Conservation (phyloP, 35 echinoderm and acorn worm genomes). For the Apostichopus parvimensis region DNA sequence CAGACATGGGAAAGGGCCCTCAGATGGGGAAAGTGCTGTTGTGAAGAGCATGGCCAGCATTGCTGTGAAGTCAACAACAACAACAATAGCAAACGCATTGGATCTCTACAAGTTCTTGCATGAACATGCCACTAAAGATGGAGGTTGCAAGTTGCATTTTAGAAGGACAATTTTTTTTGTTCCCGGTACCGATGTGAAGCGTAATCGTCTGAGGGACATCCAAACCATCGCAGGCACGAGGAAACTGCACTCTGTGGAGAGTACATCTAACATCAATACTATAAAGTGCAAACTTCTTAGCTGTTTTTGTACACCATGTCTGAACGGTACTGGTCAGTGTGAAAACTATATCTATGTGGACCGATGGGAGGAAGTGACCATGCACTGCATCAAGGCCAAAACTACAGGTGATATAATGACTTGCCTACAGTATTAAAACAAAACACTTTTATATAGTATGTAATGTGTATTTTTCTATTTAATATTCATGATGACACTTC, state of each 20-base stretch:
- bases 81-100: conserved; percentile 27
- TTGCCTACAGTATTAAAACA: not conserved
- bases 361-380: not conserved
- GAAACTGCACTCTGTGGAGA: conserved; percentile 12
- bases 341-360: conserved; percentile 14
- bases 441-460: too few relatives aligned
- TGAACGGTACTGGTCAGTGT: conserved; percentile 7
- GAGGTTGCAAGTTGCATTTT: not conserved
- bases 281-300: not conserved
- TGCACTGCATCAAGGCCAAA: not conserved
- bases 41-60: conserved; percentile 46
- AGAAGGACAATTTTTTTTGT: conserved; percentile 53
- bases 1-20: conserved; percentile 68
- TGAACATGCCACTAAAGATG: conserved; percentile 16
- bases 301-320: conserved; percentile 41
- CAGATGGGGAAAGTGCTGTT: conserved; percentile 59
- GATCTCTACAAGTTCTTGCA: conserved; percentile 26
- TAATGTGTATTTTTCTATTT: too few relatives aligned
- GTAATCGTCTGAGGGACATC: not conserved
- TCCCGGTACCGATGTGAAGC: conserved; percentile 7
- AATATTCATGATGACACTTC: too few relatives aligned
- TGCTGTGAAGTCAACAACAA: conserved; percentile 31
- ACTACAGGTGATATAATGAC: not conserved
- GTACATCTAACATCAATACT: too few relatives aligned
- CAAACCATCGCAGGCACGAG: conserved; percentile 35